phyloP scores from a whole-genome alignment of 2,113 vertebrate species.

The Mustelus asterias region DNA sequence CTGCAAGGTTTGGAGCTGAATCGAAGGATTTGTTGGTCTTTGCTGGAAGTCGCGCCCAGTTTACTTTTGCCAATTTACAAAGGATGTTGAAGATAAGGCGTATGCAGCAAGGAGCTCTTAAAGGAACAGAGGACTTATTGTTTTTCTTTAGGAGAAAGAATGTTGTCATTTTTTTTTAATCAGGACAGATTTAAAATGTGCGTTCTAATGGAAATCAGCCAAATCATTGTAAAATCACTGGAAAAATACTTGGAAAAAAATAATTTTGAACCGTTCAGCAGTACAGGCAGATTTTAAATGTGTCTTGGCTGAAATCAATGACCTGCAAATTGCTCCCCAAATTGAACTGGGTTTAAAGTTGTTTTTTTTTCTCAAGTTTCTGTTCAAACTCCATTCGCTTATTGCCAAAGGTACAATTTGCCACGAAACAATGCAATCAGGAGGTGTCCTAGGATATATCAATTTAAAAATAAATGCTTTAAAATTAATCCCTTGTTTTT shows the following conservation, averaged over 20 bases:
- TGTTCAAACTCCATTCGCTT: neutral
- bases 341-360: neutral
- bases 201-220: neutral
- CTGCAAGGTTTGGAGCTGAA: neutral
- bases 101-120: neutral
- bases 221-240: neutral
- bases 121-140: slow-evolving; percentile 15
- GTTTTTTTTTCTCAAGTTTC: neutral
- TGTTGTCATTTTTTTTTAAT: neutral
- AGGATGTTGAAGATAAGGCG: slow-evolving; percentile 11
- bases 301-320: neutral
- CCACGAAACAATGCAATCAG: neutral
- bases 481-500: neutral
- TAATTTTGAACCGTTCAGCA: neutral
- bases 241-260: neutral
- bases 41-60: neutral
- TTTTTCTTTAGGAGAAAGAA: neutral
- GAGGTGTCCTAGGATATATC: neutral
- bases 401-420: neutral
- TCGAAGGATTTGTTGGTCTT: slow-evolving; percentile 9
- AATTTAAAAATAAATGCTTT: neutral
- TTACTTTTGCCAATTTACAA: slow-evolving; percentile 26
- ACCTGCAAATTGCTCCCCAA: neutral
- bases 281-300: neutral
- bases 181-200: slow-evolving; percentile 12